Evolutionary conservation across 1,140 invertebrate genomes (phyloP).

Genomic region (Cecropterus lyciades): DNA sequence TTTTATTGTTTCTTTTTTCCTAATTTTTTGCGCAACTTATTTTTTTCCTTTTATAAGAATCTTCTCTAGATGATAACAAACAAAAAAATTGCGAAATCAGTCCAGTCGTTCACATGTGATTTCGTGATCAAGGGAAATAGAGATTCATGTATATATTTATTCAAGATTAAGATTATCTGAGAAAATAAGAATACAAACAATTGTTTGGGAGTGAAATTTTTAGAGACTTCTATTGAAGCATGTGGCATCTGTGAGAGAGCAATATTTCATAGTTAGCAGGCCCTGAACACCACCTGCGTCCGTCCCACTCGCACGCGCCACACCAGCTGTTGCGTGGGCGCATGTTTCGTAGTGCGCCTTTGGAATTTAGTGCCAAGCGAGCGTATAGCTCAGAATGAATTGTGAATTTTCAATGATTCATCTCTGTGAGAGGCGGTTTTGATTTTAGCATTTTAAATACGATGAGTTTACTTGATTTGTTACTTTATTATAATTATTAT

Average conservation of each 20-base stretch:
- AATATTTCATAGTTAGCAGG: constrained; percentile 14
- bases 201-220: constrained; percentile 6
- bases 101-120: too few relatives aligned
- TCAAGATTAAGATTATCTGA: not conserved
- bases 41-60: too few relatives aligned
- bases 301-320: constrained; percentile 75
- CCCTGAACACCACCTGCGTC: constrained; percentile 71
- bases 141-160: too few relatives aligned
- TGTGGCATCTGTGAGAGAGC: constrained; percentile 16
- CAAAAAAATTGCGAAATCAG: too few relatives aligned
- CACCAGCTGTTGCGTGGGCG: constrained; percentile 62
- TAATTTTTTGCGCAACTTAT: too few relatives aligned
- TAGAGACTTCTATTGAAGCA: not conserved
- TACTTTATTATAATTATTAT: too few relatives aligned
- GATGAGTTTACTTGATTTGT: too few relatives aligned
- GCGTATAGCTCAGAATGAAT: not conserved
- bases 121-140: too few relatives aligned
- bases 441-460: constrained; percentile 12
- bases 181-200: not conserved
- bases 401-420: constrained; percentile 33
- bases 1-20: too few relatives aligned
- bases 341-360: constrained; percentile 39
- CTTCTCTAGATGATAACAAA: too few relatives aligned
- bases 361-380: constrained; percentile 38
- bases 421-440: constrained; percentile 22